Evolutionary conservation across 1,140 invertebrate species (phyloP), one percentile per base, ranked within the genome.

Genomic region (Caenorhabditis remanei): DNA sequence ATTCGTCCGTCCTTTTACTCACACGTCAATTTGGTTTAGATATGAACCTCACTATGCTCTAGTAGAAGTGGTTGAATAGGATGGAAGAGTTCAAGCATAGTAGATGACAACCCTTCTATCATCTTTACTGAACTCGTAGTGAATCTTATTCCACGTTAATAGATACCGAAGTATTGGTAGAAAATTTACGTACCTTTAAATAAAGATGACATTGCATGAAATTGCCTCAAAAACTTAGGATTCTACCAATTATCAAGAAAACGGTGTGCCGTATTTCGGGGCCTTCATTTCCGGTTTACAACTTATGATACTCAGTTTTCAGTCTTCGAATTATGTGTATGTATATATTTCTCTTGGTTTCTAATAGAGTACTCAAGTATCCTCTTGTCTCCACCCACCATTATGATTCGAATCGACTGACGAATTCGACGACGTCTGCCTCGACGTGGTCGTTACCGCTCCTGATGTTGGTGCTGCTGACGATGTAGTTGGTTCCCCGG

Each of bases 351-450:
- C 19, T 32, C 53, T 53, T 40, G 13, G 14, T 46, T 1, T 43
- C 41, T 46, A 32, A 32, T 5, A 50, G 71, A 24, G 46, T 24
- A 43, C 8, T 79, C 21, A 50, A 79, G 46, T 21, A 21, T 24
- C 46, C 46, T 50, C 71, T 19, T 24, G 3, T 46, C 46, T 71
- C 43, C 46, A 79, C 71, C 71, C 46, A 79, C 71, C 71, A 79
- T 79, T 79, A 79, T 79, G 71, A 79, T 79, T 79, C 21, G 71
- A 79, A n/a, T 79, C 71, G 4, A 79, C 71, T 79, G 71, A 79
- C 71, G 71, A 79, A 79, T 79, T 79, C 46, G 71, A 79, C 71
- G 71, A 79, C 71, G 71, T 79, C 46, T 79, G 71, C n/a, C 71
- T 79, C 46, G 71, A 79, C 46, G 71, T 50, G 16, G 71, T 79